Base-by-base conservation (phyloP, 35 echinoderm and acorn worm species). In the Amphiura filiformis region DNA sequence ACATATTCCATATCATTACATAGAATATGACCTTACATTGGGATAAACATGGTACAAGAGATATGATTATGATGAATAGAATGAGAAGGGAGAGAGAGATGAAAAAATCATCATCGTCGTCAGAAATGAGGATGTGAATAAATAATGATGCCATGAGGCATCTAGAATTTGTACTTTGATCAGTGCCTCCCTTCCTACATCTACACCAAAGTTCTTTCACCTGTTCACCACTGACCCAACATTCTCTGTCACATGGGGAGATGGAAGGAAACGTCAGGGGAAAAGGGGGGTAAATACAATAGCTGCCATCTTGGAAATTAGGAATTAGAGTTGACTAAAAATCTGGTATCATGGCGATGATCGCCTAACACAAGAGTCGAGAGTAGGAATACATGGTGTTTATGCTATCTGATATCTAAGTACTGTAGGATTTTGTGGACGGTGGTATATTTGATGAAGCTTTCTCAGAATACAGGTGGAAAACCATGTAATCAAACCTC, bases 191-290 rank as follows among this genome's bases (percentile, higher is more conserved):
- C n/a, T n/a, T n/a, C n/a, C n/a, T n/a, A n/a, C n/a, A n/a, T n/a
- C n/a, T n/a, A n/a, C n/a, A n/a, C 9, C 61, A 70, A 70, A 70
- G 61, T 70, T 70, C 61, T 70, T 26, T 70, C 61, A 70, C 61
- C 61, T 70, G 61, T 30, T 70, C 61, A 70, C 2, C 61, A 26
- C 11, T 70, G 61, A 70, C 61, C 61, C 61, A 5, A 30, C 2
- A 70, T 70, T 26, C 28, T 3, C 3, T 13, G 2, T 70, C 61
- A n/a, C 17, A 70, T 70, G n/a, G n/a, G n/a, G n/a, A n/a, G n/a
- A n/a, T n/a, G n/a, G n/a, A n/a, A n/a, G n/a, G n/a, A n/a, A n/a
- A n/a, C n/a, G 7, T 70, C 61, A 26, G 9, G 11, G 61, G 15
- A 15, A n/a, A 47, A 9, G 41, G 17, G 41, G 4, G 41, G 41